A percentile compares a stretch with the other conserved stretches of the same genome.
These are phyloP conservation scores for Drosophila willistoni DNA, from an alignment of 1,140 invertebrate species.

Conservation along the genomic window DNA sequence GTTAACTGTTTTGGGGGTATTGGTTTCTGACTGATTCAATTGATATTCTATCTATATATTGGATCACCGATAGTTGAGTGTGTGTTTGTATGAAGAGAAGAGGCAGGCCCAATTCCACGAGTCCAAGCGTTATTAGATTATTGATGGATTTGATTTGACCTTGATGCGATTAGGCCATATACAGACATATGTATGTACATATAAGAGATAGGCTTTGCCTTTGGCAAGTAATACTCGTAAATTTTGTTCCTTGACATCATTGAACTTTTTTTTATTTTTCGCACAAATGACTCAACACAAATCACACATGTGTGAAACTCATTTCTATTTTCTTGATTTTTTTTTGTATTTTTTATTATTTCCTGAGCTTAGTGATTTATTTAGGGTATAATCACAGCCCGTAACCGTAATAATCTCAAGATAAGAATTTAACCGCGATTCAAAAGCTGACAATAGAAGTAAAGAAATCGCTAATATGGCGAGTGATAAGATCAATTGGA, in stretches of 20 bases:
- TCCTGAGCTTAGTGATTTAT: slow-evolving; percentile 14
- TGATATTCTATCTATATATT: not conserved
- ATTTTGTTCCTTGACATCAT: not conserved
- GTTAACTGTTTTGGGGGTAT: not conserved
- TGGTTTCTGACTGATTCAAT: not conserved
- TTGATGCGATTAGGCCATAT: not conserved
- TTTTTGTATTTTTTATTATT: slow-evolving; percentile 6
- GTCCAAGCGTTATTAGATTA: not conserved
- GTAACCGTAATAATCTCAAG: slow-evolving; percentile 7
- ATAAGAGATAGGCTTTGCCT: too few species aligned
- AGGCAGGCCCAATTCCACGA: not conserved
- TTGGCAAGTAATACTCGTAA: not conserved
- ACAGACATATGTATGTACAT: not conserved
- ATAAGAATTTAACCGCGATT: slow-evolving; percentile 31
- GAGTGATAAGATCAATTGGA: not conserved
- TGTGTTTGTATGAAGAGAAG: not conserved
- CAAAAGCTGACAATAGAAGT: not conserved
- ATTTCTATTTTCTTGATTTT: not conserved
- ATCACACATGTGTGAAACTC: not conserved
- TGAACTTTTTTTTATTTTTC: not conserved
- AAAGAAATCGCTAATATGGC: too few species aligned
- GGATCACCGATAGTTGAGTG: slow-evolving; percentile 4
- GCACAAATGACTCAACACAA: slow-evolving; percentile 4
- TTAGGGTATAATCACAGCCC: not conserved
- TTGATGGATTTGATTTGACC: slow-evolving; percentile 6